Evolutionary conservation across 2,113 vertebrate species (phyloP).

Genomic region (Myiagra hebetior): DNA sequence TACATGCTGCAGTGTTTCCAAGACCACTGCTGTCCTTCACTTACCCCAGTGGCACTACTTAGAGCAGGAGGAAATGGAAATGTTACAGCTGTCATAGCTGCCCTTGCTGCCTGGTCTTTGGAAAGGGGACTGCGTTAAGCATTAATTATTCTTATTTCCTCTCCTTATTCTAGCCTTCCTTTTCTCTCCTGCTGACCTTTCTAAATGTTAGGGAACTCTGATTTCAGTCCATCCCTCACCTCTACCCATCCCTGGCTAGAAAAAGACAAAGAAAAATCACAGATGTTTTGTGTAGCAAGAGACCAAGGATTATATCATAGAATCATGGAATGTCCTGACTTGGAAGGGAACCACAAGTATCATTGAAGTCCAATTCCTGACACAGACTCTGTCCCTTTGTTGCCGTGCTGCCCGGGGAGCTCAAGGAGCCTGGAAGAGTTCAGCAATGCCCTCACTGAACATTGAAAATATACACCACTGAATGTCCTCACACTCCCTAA

Average conservation of each 20-base stretch:
- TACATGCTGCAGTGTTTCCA: conserved; percentile 46
- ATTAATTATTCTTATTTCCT: conserved; percentile 57
- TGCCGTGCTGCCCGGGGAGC: rapidly evolving
- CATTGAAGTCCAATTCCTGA: neutral
- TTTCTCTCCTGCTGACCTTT: conserved; percentile 21
- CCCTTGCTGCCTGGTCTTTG: conserved; percentile 50
- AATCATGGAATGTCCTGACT: neutral
- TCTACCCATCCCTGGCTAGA: neutral
- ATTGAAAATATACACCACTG: neutral
- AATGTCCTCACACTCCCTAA: neutral
- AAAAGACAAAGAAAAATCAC: neutral
- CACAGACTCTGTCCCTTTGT: neutral
- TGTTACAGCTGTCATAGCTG: conserved; percentile 57
- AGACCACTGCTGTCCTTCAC: conserved; percentile 61
- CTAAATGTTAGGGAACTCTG: conserved; percentile 21
- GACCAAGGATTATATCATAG: neutral
- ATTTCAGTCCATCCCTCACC: neutral
- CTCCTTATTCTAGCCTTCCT: neutral
- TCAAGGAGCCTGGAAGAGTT: neutral
- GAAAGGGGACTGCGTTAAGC: conserved; percentile 22
- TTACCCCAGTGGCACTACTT: conserved; percentile 28
- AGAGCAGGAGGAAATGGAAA: conserved; percentile 57
- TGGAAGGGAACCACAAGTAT: neutral
- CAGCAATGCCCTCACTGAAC: neutral
- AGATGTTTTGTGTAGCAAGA: neutral